phyloP scores from a whole-genome alignment of 2,888 invertebrate genomes.

The Heliconius hortense region DNA sequence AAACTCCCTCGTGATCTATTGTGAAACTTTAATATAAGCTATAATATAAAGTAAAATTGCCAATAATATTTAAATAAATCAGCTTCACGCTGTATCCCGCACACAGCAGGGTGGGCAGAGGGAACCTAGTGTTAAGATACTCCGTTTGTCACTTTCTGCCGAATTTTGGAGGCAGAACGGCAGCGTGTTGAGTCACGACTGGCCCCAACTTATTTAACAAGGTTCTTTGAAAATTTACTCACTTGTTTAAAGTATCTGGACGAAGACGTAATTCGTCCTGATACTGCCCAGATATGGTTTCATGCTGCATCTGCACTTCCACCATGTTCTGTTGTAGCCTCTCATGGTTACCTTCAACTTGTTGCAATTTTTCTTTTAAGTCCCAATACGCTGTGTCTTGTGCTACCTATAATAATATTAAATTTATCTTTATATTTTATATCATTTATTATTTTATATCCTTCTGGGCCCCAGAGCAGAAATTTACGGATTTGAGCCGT shows the following conservation, averaged over 20 bases:
- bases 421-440: not conserved
- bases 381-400: constrained; percentile 75
- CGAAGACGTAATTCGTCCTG: constrained; percentile 67
- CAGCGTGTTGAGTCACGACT: too few relatives aligned
- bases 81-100: too few relatives aligned
- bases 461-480: too few relatives aligned
- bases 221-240: constrained; percentile 11
- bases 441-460: too few relatives aligned
- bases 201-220: not conserved
- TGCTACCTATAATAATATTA: constrained; percentile 57
- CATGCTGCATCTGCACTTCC: constrained; percentile 72
- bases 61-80: not conserved
- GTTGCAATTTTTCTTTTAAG: constrained; percentile 62
- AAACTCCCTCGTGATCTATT: too few relatives aligned
- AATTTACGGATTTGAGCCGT: too few relatives aligned
- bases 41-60: not conserved
- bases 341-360: constrained; percentile 64
- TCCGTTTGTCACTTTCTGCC: too few relatives aligned
- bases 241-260: constrained; percentile 70
- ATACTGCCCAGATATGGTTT: constrained; percentile 64
- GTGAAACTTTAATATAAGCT: too few relatives aligned
- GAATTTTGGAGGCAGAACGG: too few relatives aligned
- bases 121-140: too few relatives aligned
- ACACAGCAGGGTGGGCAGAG: too few relatives aligned
- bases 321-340: constrained; percentile 72